Percentiles rank a stretch among this genome's conserved stretches.
Conservation (phyloP, 2,797 vertebrate genomes). For the Megaceryle alcyon region DNA sequence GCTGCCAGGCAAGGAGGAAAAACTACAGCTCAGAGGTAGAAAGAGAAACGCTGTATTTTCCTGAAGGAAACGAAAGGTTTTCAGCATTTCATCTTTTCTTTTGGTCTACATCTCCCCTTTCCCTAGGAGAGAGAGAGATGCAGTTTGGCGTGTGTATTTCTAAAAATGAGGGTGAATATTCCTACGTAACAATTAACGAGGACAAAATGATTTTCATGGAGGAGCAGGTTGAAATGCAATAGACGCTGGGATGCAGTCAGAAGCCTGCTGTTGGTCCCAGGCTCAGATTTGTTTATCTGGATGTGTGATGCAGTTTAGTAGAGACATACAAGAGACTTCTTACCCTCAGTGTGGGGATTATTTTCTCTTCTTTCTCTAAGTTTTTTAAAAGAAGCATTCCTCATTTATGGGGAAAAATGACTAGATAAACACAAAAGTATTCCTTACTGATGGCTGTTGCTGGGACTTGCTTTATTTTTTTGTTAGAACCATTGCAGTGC, state of each 20-base stretch:
- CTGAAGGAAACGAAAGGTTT: not conserved
- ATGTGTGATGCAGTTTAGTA: not conserved
- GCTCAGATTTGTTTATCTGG: not conserved
- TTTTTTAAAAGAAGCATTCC: not conserved
- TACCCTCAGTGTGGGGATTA: not conserved
- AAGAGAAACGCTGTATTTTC: not conserved
- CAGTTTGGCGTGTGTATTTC: not conserved
- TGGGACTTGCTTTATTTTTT: slow-evolving; percentile 28
- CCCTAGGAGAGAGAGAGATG: not conserved
- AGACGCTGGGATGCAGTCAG: not conserved
- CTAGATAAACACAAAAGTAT: not conserved
- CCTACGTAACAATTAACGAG: not conserved
- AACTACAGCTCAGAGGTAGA: not conserved
- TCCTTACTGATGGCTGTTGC: not conserved
- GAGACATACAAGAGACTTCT: not conserved
- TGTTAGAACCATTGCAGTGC: not conserved
- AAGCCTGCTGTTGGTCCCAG: not conserved
- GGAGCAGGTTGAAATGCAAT: not conserved
- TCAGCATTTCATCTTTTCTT: not conserved
- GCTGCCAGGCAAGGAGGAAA: not conserved
- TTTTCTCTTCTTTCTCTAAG: not conserved
- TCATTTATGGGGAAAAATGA: not conserved
- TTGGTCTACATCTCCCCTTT: not conserved
- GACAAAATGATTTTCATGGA: not conserved
- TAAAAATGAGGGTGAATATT: not conserved